phyloP scores from a whole-genome alignment of 2,113 vertebrate species.

The Neoarius graeffei region DNA sequence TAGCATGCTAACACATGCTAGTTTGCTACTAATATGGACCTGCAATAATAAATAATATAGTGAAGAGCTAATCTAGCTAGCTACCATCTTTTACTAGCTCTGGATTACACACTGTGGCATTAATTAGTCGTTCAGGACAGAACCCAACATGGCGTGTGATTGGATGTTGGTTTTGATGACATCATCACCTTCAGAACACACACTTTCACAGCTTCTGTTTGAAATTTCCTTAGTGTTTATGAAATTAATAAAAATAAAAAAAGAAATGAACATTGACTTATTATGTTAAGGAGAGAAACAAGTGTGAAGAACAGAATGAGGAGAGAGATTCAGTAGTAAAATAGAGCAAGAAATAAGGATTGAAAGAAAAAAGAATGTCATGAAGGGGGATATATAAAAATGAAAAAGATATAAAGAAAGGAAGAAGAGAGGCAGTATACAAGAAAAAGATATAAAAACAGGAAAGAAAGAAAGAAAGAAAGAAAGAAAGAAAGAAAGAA shows the following conservation, averaged over 20 bases:
- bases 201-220: background rate
- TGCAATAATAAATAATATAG: background rate
- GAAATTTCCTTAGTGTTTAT: background rate
- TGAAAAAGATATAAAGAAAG: background rate
- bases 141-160: background rate
- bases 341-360: background rate
- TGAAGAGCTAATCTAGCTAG: background rate
- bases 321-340: background rate
- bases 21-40: background rate
- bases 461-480: background rate
- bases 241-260: background rate
- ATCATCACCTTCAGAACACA: background rate
- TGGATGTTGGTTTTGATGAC: constrained; percentile 7
- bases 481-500: background rate
- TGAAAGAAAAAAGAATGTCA: background rate
- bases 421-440: background rate
- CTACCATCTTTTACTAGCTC: background rate
- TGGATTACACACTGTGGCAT: background rate
- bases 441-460: background rate
- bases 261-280: background rate
- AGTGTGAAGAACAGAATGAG: background rate
- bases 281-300: background rate
- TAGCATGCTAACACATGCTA: constrained; percentile 17
- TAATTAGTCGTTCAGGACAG: background rate
- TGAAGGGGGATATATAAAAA: background rate